Evolutionary conservation across 1,140 invertebrate species (phyloP), one percentile per base, ranked within the genome.

Genomic region (Papilio aristodemus): DNA sequence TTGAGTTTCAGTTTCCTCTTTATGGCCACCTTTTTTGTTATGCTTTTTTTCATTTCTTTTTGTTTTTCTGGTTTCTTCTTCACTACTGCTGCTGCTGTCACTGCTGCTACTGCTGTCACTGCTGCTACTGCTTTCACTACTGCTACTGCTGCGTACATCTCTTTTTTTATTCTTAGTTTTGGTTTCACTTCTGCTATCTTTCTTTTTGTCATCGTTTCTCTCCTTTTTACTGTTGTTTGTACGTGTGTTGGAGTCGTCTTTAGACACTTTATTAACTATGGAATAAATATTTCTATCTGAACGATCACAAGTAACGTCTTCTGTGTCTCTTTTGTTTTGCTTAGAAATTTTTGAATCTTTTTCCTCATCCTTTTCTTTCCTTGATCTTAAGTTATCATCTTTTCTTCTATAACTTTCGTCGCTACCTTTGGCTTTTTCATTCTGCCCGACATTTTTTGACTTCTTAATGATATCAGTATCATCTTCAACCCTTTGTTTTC

Each of bases 191-290:
- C 27, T 69, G 36, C 43, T 64, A 37, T 63, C 43, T 41, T 67
- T 50, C 70, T 67, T 25, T 68, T 54, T 27, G 6, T 41, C 59
- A 13, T 73, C 39, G 62, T 36, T 71, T 19, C 57, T 36, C 41
- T 27, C 58, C n/a, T 38, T 46, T 54, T 54, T 71, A 32, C 32
- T 66, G 8, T 68, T 67, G 19, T 32, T 57, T 69, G 22, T 67
- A 13, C 60, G 14, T 37, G 59, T 72, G 36, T 41, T 58, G 39
- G 41, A 62, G 14, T 46, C 50, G 14, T 58, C 46, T 22, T 58
- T 22, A 22, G 0, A 11, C 17, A 54, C 19, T 54, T 17, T 54
- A 11, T 22, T 25, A 11, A 54, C 19, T 54, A 22, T 25, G 19
- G 46, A 54, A 4, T 54, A 22, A 22, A 54, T 54, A 4, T 54